phyloP scores from a whole-genome alignment of 1,140 invertebrate species.

The Brachionus asplanchnoidis region DNA sequence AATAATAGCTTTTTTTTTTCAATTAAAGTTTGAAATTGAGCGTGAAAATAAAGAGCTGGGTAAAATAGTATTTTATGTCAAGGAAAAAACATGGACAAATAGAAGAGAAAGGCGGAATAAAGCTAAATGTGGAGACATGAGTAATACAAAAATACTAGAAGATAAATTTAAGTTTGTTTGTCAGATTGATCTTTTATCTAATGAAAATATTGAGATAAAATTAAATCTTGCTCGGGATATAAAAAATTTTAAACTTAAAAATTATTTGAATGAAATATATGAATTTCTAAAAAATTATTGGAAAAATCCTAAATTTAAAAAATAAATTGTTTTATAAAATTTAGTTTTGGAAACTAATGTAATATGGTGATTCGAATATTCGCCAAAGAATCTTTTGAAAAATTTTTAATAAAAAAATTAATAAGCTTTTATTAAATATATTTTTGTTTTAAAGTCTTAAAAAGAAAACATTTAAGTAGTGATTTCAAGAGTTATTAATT shows the following conservation, averaged over 20 bases:
- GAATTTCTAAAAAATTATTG: not conserved
- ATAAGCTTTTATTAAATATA: not conserved
- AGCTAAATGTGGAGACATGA: not conserved
- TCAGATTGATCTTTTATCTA: not conserved
- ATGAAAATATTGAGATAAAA: not conserved
- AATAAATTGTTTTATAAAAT: not conserved
- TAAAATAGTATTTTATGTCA: not conserved
- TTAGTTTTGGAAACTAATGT: not conserved
- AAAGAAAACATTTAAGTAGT: too few species aligned
- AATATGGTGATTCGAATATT: not conserved
- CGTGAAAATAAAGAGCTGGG: not conserved
- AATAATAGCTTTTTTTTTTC: not conserved
- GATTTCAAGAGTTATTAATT: too few species aligned
- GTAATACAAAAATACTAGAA: not conserved
- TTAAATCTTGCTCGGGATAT: not conserved
- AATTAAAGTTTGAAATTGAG: not conserved
- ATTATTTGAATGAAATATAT: not conserved
- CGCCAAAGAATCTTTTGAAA: too few species aligned
- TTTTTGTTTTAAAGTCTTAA: not conserved
- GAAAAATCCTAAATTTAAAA: not conserved
- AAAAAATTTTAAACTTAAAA: not conserved
- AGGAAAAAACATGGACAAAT: slow-evolving; percentile 3
- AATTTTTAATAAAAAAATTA: not conserved
- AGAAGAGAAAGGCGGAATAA: not conserved
- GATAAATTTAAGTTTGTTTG: not conserved